phyloP scores from a whole-genome alignment of 2,888 invertebrate species.

The Dusona sp. region DNA sequence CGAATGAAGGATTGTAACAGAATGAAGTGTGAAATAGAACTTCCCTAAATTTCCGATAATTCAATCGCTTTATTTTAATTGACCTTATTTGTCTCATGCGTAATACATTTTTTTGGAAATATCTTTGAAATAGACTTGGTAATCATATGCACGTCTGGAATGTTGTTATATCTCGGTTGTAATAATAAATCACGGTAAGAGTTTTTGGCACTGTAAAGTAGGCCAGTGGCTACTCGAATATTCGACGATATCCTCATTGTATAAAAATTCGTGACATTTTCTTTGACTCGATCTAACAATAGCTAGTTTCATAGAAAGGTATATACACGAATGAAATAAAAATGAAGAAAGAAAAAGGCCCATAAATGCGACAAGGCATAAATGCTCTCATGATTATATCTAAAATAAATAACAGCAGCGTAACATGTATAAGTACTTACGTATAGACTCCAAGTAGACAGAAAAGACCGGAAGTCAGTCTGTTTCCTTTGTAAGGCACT shows the following conservation, averaged over 20 bases:
- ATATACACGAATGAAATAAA: neutral
- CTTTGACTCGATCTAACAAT: neutral
- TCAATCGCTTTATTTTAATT: neutral
- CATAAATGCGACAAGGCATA: neutral
- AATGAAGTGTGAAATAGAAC: neutral
- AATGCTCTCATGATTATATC: neutral
- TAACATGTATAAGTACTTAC: neutral
- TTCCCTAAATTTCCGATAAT: too few relatives aligned
- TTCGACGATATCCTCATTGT: neutral
- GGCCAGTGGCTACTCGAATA: neutral
- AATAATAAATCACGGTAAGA: neutral
- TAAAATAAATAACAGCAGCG: constrained; percentile 7
- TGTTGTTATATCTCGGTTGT: neutral
- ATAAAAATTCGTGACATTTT: neutral
- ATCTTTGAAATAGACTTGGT: neutral
- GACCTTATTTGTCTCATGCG: neutral
- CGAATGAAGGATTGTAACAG: neutral
- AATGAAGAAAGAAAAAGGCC: neutral
- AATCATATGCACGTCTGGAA: neutral
- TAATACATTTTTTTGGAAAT: neutral
- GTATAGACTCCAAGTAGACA: constrained; percentile 21
- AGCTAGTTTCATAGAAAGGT: neutral
- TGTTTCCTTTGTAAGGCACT: constrained; percentile 15
- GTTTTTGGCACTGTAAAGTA: neutral
- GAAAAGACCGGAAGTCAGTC: constrained; percentile 53